Percentiles rank a stretch among this genome's conserved stretches.
phyloP scores from a whole-genome alignment of 2,888 invertebrate species.

The Drosophila paranaensis region DNA sequence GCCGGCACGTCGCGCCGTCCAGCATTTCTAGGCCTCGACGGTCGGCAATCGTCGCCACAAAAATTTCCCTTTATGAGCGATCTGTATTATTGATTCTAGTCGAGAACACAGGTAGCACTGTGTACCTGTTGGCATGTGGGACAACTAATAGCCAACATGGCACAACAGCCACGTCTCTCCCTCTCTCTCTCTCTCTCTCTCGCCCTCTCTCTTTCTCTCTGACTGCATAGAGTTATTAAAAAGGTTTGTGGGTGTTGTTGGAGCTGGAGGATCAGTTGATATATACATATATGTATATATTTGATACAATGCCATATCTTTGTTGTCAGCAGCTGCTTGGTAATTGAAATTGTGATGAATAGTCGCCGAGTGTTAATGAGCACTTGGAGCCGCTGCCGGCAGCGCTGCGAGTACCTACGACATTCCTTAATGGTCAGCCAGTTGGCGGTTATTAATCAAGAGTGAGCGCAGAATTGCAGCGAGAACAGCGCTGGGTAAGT shows the following conservation, averaged over 20 bases:
- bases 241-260: slow-evolving; percentile 26
- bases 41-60: slow-evolving; percentile 22
- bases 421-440: slow-evolving; percentile 45
- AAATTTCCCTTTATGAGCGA: slow-evolving; percentile 73
- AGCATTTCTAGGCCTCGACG: slow-evolving; percentile 40
- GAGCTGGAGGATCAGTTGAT: background rate
- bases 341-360: slow-evolving; percentile 75
- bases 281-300: background rate
- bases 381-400: slow-evolving; percentile 14
- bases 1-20: slow-evolving; percentile 56
- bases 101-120: slow-evolving; percentile 24
- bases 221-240: slow-evolving; percentile 70
- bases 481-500: slow-evolving; percentile 12
- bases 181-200: too few relatives aligned
- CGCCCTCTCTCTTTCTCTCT: background rate
- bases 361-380: slow-evolving; percentile 70
- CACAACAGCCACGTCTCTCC: slow-evolving; percentile 59
- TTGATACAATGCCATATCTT: slow-evolving; percentile 40
- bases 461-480: slow-evolving; percentile 49
- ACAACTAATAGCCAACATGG: slow-evolving; percentile 65
- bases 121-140: slow-evolving; percentile 57
- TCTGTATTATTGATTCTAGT: slow-evolving; percentile 62
- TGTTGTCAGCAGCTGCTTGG: slow-evolving; percentile 29
- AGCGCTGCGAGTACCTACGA: slow-evolving; percentile 12
- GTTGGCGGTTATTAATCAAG: slow-evolving; percentile 55